Evolutionary conservation across 1,140 invertebrate genomes (phyloP).

Genomic region (Heliconius himera): DNA sequence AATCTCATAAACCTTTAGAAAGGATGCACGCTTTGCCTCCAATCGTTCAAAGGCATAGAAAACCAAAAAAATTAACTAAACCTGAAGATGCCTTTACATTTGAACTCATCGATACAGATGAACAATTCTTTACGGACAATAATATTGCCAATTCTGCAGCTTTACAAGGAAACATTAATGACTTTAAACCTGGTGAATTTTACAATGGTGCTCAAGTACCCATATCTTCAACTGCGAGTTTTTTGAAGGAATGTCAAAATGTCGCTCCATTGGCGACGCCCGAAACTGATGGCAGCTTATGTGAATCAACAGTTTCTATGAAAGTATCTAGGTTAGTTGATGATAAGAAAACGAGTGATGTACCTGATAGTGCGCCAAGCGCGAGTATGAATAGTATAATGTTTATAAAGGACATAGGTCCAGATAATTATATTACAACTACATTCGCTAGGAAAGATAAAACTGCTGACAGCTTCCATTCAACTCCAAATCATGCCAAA

Average conservation of each 20-base stretch:
- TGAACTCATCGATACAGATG: constrained; percentile 90
- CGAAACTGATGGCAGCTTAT: constrained; percentile 83
- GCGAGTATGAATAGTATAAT: constrained; percentile 81
- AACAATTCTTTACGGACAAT: constrained; percentile 79
- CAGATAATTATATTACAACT: constrained; percentile 86
- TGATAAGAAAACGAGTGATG: constrained; percentile 72
- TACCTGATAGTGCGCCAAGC: constrained; percentile 74
- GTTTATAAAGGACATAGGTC: constrained; percentile 84
- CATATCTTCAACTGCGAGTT: constrained; percentile 67
- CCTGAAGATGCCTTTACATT: constrained; percentile 89
- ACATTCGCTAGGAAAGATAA: constrained; percentile 83
- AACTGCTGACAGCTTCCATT: constrained; percentile 59
- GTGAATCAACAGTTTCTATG: constrained; percentile 78
- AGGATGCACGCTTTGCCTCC: constrained; percentile 83
- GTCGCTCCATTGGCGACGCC: constrained; percentile 84
- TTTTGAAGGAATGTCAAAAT: constrained; percentile 67
- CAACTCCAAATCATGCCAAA: constrained; percentile 72
- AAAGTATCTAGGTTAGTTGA: constrained; percentile 74
- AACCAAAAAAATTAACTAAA: constrained; percentile 82
- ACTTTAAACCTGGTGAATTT: constrained; percentile 79
- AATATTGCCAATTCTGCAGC: constrained; percentile 71
- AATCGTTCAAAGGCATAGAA: constrained; percentile 83
- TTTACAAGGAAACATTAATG: constrained; percentile 67
- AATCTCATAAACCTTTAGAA: constrained; percentile 84
- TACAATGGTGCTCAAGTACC: constrained; percentile 68